Evolutionary conservation across 2,888 invertebrate species (phyloP).

Genomic region (Drosophila merina): DNA sequence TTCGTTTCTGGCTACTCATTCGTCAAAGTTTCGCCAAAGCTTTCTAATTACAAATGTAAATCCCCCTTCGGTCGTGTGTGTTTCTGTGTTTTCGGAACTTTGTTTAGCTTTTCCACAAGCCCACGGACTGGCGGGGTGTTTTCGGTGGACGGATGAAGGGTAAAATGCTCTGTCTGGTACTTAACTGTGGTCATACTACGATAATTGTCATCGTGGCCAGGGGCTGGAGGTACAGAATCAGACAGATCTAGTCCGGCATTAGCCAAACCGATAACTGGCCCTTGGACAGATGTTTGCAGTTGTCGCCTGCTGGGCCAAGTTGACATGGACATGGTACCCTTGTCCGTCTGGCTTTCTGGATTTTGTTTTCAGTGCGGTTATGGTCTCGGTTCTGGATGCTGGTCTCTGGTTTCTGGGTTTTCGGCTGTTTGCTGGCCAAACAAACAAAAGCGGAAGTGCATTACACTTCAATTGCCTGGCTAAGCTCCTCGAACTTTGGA

Average conservation of each 20-base stretch:
- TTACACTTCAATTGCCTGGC: conserved; percentile 51
- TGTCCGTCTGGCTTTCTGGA: conserved; percentile 8
- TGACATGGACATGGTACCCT: conserved; percentile 18
- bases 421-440: conserved; percentile 21
- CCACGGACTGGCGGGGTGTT: conserved; percentile 3
- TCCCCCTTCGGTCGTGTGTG: conserved; percentile 58
- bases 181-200: conserved; percentile 44
- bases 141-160: conserved; percentile 1
- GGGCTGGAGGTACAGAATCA: neutral
- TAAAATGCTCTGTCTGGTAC: conserved; percentile 22
- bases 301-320: conserved; percentile 41
- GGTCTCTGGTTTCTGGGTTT: conserved; percentile 26
- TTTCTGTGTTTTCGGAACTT: conserved; percentile 43
- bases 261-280: conserved; percentile 57
- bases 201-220: conserved; percentile 60
- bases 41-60: conserved; percentile 82
- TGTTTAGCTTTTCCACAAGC: conserved; percentile 34
- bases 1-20: conserved; percentile 40
- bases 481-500: conserved; percentile 41
- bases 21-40: conserved; percentile 75
- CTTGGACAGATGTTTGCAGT: conserved; percentile 43
- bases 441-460: conserved; percentile 57
- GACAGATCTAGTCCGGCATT: conserved; percentile 43
- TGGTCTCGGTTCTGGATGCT: conserved; percentile 13
- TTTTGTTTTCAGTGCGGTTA: conserved; percentile 34